These are phyloP conservation scores for Gyps fulvus DNA, from an alignment of 2,113 vertebrate species.

Conservation along the genomic window DNA sequence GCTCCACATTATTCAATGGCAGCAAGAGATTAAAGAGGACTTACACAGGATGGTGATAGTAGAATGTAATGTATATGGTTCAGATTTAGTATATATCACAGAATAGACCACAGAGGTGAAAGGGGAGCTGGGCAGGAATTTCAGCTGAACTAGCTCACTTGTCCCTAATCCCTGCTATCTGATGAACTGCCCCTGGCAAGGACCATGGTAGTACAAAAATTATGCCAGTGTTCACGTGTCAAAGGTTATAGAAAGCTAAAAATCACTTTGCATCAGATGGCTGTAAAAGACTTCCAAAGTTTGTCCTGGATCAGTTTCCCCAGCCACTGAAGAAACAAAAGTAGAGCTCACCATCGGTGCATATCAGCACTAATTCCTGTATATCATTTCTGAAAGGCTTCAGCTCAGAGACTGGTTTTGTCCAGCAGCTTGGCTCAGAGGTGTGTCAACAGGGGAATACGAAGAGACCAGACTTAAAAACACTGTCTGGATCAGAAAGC, in stretches of 20 bases:
- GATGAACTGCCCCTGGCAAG: background rate
- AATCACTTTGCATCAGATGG: slow-evolving; percentile 36
- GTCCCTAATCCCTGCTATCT: slow-evolving; percentile 29
- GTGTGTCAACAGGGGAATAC: slow-evolving; percentile 10
- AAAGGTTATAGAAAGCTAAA: slow-evolving; percentile 42
- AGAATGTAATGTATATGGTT: slow-evolving; percentile 29
- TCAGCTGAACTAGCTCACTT: slow-evolving; percentile 14
- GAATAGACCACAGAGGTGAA: slow-evolving; percentile 11
- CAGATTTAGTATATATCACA: slow-evolving; percentile 25
- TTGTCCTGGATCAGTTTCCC: slow-evolving; percentile 28
- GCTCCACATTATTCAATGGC: slow-evolving; percentile 48
- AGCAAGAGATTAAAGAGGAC: slow-evolving; percentile 52
- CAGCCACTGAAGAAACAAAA: slow-evolving; percentile 17
- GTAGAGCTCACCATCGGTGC: background rate
- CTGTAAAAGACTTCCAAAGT: slow-evolving; percentile 21
- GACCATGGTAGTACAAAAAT: background rate
- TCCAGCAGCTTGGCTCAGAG: slow-evolving; percentile 22
- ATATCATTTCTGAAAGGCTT: slow-evolving; percentile 32
- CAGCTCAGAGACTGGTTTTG: background rate
- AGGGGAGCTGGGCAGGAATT: slow-evolving; percentile 42
- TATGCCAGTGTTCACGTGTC: slow-evolving; percentile 4
- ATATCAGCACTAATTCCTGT: slow-evolving; percentile 43
- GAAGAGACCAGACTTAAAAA: slow-evolving; percentile 36
- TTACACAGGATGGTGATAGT: slow-evolving; percentile 5
- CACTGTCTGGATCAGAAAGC: slow-evolving; percentile 37